These are phyloP conservation scores for Gymnothorax javanicus DNA, from an alignment of 2,797 vertebrate genomes.

Conservation along the genomic window DNA sequence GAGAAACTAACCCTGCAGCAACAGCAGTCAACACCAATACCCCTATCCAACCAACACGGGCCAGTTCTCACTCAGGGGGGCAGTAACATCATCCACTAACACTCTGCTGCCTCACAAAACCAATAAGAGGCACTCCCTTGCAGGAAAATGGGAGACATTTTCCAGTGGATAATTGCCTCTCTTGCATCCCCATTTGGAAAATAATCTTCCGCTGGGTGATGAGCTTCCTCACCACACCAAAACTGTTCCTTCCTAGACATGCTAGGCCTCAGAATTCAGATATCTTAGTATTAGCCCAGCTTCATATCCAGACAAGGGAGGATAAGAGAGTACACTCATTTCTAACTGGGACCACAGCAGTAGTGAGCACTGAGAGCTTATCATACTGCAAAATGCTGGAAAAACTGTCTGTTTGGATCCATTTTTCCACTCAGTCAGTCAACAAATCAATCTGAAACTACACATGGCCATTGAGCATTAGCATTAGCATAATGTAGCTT, in stretches of 20 bases:
- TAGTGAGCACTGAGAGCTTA: neutral
- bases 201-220: conserved; percentile 13
- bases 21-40: too few relatives aligned
- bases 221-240: neutral
- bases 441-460: too few relatives aligned
- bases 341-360: conserved; percentile 12
- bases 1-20: too few relatives aligned
- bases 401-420: too few relatives aligned
- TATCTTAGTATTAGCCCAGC: neutral
- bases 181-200: conserved; percentile 17
- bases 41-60: too few relatives aligned
- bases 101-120: neutral
- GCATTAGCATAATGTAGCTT: too few relatives aligned
- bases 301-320: neutral
- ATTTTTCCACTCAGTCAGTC: too few relatives aligned
- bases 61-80: neutral
- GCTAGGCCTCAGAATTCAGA: neutral
- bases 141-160: neutral
- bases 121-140: neutral
- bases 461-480: too few relatives aligned
- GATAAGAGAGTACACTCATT: conserved; percentile 14
- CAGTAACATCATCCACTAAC: neutral
- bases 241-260: neutral
- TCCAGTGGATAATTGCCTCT: conserved; percentile 33
- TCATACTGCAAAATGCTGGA: too few relatives aligned